Base-by-base conservation (phyloP, 1,140 invertebrate species). In the Camponotus floridanus region DNA sequence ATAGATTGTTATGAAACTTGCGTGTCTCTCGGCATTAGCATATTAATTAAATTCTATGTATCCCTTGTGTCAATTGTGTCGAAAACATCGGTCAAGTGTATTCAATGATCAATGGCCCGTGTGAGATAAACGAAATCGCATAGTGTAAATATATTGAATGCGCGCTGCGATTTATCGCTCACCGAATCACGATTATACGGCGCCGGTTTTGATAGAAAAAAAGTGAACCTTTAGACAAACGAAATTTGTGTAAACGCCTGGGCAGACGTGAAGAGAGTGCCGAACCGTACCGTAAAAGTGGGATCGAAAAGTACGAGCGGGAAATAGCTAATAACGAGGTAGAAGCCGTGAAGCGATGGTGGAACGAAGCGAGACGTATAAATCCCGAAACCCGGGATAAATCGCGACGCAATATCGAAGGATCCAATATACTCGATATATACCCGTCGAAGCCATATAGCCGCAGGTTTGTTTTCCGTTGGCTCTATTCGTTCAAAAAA, bases 391-490 rank as follows among this genome's bases (percentile, higher is more conserved):
- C 15, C 0, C 1, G 26, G 26, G 42, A 78, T 78, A 45, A 78
- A 85, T 85, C 18, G 21, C 18, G n/a, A 11, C 48, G 51, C 55
- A 79, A 87, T 85, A 73, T 48, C 9, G 11, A 45, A 33, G 26
- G 68, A 88, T 79, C 74, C 61, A 88, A 88, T 85, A 73, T 68
- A 73, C 42, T 39, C 67, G 8, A 73, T 73, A n/a, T 33, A 65
- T 64, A 67, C 39, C 21, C 57, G 9, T 68, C 67, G 42, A 48
- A 71, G 33, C 18, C 33, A 2, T 48, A 71, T 48, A 71, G 4
- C 8, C 1, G 18, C 5, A 18, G 21, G 6, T 39, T 13, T 59
- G 15, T 78, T 33, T 2, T 21, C 39, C 51, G 36, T 79, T 31
- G 26, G 1, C 57, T 65, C 26, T 26, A 6, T 18, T 0, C 5